Evolutionary conservation across 2,113 vertebrate species (phyloP), one percentile per base, ranked within the genome.

Genomic region (Cyprichromis sp.): DNA sequence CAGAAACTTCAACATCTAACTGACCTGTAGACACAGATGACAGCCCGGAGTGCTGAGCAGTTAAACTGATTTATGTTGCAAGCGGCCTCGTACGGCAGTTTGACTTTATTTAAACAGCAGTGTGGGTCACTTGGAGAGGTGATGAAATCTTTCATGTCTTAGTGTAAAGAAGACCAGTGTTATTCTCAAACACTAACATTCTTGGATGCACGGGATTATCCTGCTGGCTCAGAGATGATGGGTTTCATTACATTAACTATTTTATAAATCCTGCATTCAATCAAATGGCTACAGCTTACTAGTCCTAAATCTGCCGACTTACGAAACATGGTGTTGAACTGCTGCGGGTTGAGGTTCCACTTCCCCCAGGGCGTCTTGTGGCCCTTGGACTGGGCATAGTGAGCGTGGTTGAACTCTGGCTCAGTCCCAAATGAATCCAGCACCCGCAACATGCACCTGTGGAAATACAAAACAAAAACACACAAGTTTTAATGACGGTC

Each of bases 261-360:
- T 31, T 78, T 5, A 8, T 52, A 31, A 78, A 78, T 52, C 73
- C 26, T n/a, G 73, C 17, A 78, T 78, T 50, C 45, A 34, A 34
- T 31, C 16, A 52, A 52, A 78, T 31, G 16, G 73, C 14, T 76
- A 76, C 24, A 31, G 42, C 7, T 52, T 78, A 9, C 10, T 52
- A 31, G 45, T 52, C 17, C 45, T 78, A 16, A 26, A 31, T 47
- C 42, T 47, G 26, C 3, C 1, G 3, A 98, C 98, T 98, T 96
- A 99, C 98, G 98, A 93, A 99, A 99, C 99, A 99, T 99, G 80
- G 99, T 99, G 93, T 99, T 99, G 95, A 99, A 99, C 95, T 99
- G 99, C 89, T 99, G 98, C 1, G 98, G 99, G 95, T 99, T 99
- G 85, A 99, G 97, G 95, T 99, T 99, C 99, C 99, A 99, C 95